Base-by-base conservation (phyloP, 2,113 vertebrate genomes). In the Erinaceus europaeus region DNA sequence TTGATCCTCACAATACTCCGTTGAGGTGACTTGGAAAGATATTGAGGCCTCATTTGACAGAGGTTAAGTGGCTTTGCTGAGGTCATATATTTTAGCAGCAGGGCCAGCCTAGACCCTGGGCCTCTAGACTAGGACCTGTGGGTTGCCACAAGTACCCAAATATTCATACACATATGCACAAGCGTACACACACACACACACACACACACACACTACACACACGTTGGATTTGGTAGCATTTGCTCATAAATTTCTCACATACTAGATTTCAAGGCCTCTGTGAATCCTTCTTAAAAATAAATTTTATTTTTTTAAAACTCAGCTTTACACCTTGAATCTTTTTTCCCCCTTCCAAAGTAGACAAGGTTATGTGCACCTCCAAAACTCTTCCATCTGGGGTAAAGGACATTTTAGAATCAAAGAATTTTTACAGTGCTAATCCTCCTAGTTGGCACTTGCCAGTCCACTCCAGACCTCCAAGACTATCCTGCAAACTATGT, bases 61-160 rank as follows among this genome's bases (percentile, higher is more conserved):
- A 81, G 92, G 93, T 93, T 88, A 95, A 76, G 20, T 90, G 89
- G 52, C 84, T 93, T 79, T 77, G 36, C 53, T 77, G 84, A 94
- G 90, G 91, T 90, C 84, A 48, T 72, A n/a, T 52, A 53, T 57
- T 90, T 92, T 52, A 83, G 67, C 44, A 75, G 55, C 27, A 73
- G 34, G 46, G 23, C 59, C 50, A 78, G 52, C 52, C 53, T 52
- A 29, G 69, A 80, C 44, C 27, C 36, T 36, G 38, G 55, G 21
- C n/a, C 53, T 75, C 78, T 78, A 29, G 29, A 34, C 78, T 52
- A 65, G 76, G 72, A 79, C 61, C 79, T 21, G 61, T 65, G 42
- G 65, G 84, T 64, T 9, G 8, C 20, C 9, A n/a, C n/a, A 10
- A 40, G 9, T 20, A 52, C 29, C 12, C 57, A 55, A 25, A 61